Conservation (phyloP, 2,888 invertebrate species). For the Harpagoxenus sublaevis region DNA sequence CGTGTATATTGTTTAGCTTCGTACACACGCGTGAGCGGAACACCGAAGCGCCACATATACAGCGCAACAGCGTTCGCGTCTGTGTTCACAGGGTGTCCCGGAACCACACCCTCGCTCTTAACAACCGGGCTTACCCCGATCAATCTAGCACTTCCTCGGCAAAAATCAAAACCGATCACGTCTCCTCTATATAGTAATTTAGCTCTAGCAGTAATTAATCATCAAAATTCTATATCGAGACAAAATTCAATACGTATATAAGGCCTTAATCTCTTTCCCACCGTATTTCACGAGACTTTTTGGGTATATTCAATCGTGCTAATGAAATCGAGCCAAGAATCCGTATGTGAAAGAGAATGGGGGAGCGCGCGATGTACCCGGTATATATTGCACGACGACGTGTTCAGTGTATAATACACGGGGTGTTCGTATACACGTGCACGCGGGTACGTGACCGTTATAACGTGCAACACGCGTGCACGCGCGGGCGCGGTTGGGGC, state of each 20-base stretch:
- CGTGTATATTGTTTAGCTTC: slow-evolving; percentile 45
- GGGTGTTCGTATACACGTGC: slow-evolving; percentile 14
- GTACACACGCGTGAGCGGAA: slow-evolving; percentile 16
- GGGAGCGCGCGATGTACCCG: background rate
- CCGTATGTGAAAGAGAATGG: background rate
- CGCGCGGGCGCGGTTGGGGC: background rate
- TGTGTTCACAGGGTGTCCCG: slow-evolving; percentile 4
- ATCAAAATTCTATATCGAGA: background rate
- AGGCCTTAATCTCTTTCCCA: background rate
- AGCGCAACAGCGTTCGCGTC: background rate
- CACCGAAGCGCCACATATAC: background rate
- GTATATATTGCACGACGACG: background rate
- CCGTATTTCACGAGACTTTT: background rate
- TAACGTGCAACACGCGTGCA: background rate
- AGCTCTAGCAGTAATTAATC: background rate
- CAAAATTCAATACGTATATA: background rate
- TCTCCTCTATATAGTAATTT: background rate
- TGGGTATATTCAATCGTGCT: background rate
- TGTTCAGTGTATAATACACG: background rate
- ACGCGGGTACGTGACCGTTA: slow-evolving; percentile 5
- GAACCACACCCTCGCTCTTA: slow-evolving; percentile 1
- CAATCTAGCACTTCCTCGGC: background rate
- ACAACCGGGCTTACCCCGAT: background rate
- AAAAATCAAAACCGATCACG: background rate
- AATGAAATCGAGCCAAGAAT: background rate